Conservation (phyloP, 2,797 vertebrate species). For the Salmo trutta region DNA sequence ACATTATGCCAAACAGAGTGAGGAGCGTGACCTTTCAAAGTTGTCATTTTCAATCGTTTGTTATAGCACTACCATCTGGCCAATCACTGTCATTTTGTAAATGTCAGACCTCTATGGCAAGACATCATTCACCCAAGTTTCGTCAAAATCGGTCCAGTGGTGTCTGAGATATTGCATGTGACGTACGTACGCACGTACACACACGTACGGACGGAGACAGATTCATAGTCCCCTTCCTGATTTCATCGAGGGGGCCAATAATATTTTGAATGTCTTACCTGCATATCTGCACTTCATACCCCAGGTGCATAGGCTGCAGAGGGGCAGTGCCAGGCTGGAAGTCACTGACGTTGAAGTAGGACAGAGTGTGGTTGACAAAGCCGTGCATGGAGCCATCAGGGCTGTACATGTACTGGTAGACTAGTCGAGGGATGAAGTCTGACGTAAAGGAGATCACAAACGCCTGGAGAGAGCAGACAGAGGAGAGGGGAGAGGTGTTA, state of each 20-base stretch:
- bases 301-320: constrained; percentile 78
- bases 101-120: too few species aligned
- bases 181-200: neutral
- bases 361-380: constrained; percentile 92
- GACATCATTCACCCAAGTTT: too few species aligned
- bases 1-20: too few species aligned
- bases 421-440: constrained; percentile 96
- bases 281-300: constrained; percentile 86
- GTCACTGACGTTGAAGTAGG: constrained; percentile 92
- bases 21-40: too few species aligned
- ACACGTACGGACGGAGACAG: neutral
- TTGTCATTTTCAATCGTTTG: too few species aligned
- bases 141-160: too few species aligned
- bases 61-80: too few species aligned
- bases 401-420: constrained; percentile 96
- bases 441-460: constrained; percentile 98
- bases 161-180: too few species aligned
- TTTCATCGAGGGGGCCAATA: too few species aligned
- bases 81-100: too few species aligned
- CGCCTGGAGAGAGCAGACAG: constrained; percentile 72
- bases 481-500: neutral
- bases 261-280: constrained; percentile 74
- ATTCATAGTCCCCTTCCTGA: neutral
- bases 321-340: constrained; percentile 87
- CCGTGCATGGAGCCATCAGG: constrained; percentile 91